Evolutionary conservation across 2,113 vertebrate species (phyloP), one percentile per base, ranked within the genome.

Genomic region (Otis tarda): DNA sequence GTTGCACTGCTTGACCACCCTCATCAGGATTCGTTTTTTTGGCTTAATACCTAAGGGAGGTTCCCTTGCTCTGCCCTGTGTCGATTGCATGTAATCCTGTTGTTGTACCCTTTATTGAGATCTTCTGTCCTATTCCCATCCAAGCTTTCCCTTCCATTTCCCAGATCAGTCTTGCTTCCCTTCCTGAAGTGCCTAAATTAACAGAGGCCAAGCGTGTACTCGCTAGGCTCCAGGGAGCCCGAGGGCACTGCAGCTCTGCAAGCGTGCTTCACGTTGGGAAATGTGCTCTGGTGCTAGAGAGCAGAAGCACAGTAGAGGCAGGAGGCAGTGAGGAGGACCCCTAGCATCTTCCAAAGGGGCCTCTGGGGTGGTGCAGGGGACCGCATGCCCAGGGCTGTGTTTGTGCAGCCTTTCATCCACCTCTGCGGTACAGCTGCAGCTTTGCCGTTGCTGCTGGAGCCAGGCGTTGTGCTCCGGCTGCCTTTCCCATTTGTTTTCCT

Each of bases 181-280:
- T 84, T 82, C 35, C 64, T 45, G 22, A 65, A 75, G 27, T n/a
- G 28, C 14, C 52, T 55, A 22, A 89, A 52, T 35, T 50, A 37
- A 33, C 14, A 57, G 39, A 7, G 33, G 17, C 35, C 12, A 49
- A 65, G 39, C 0, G 2, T 16, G 20, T 10, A 27, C 27, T 45
- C 1, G 1, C 21, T 50, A 39, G 39, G 15, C 31, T 22, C 0
- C 0, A 21, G 41, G 31, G 39, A 70, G 8, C 2, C 27, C 52
- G 24, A 13, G 5, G 30, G 21, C 49, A 47, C 84, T 7, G 21
- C 49, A 39, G 23, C 37, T 60, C 69, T 50, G n/a, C 10, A 14
- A 47, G 37, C 4, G 1, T 24, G 25, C 20, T 19, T 45, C 7
- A 1, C 10, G 5, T 12, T 56, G 19, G 47, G 43, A 45, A 90